Base-by-base conservation (phyloP, 2,888 invertebrate species). In the Biston stratarius region DNA sequence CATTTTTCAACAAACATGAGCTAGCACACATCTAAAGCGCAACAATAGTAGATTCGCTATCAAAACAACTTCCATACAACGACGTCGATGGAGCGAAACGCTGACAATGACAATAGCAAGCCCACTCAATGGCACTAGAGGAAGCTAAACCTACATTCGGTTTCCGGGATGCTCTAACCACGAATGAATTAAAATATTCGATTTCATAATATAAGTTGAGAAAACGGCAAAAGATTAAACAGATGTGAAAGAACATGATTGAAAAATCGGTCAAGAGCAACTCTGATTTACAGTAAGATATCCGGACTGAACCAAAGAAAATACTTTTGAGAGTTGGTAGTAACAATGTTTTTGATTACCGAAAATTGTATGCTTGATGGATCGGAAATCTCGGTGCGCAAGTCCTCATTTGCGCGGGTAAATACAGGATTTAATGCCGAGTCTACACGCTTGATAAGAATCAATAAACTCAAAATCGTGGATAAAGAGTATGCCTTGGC, bases 121-220 rank as follows among this genome's bases (percentile, higher is more conserved):
- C 36, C 48, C 44, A 67, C 63, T 64, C 67, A 69, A 64, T 64
- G 64, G 61, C 47, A 47, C 59, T 38, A 57, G 69, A 71, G 72
- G 74, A 74, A 74, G 53, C 69, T 69, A 74, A 66, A 51, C 67
- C 62, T 71, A 72, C 66, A 60, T 71, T 63, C 49, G n/a, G 57
- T 55, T 69, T 70, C 70, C 69, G 69, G 61, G 38, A 67, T 47
- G 51, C 49, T 64, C 55, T 60, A 60, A 45, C 36, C 62, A 63
- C 63, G 51, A 57, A 62, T 63, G 56, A 60, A 34, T 64, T 56
- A 51, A 34, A 57, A 44, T 59, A 59, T 59, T 62, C 33, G 58
- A 67, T 56, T 63, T 49, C 60, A 34, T 53, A 67, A 60, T 53
- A 42, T 8, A 33, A 6, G 15, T 5, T 40, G 40, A 53, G 40